Conservation (phyloP, 2,888 invertebrate genomes). For the Mimachlamys varia region DNA sequence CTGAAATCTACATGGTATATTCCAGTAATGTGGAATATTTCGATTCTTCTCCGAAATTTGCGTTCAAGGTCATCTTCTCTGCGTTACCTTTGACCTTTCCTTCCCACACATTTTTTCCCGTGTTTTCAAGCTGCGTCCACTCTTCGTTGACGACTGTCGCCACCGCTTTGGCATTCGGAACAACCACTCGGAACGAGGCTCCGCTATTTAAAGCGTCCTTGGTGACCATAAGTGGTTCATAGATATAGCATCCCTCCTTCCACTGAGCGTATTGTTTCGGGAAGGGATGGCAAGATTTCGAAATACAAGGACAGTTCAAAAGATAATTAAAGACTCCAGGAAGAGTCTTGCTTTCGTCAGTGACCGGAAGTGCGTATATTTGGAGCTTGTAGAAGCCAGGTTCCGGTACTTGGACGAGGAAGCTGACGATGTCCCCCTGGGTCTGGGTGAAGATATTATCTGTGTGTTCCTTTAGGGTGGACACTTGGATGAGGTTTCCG, state of each 20-base stretch:
- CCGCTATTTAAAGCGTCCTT: constrained; percentile 66
- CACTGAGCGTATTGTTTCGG: constrained; percentile 81
- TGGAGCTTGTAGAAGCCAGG: constrained; percentile 80
- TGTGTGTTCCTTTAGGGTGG: constrained; percentile 63
- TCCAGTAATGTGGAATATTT: constrained; percentile 80
- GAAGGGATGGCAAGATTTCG: constrained; percentile 71
- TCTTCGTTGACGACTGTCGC: constrained; percentile 78
- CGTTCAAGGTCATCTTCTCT: constrained; percentile 78
- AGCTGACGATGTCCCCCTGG: constrained; percentile 62
- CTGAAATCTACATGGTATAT: constrained; percentile 67
- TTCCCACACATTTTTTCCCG: constrained; percentile 73
- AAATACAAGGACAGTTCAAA: constrained; percentile 70
- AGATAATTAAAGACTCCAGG: constrained; percentile 80
- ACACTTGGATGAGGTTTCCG: constrained; percentile 66
- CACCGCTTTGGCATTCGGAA: constrained; percentile 77
- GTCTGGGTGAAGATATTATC: constrained; percentile 74
- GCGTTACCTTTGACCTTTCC: constrained; percentile 72
- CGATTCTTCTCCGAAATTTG: constrained; percentile 78
- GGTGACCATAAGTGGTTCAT: constrained; percentile 71
- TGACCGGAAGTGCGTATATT: constrained; percentile 76
- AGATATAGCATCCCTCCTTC: constrained; percentile 80
- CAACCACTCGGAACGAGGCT: constrained; percentile 70
- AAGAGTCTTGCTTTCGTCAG: constrained; percentile 78
- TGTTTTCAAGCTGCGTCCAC: constrained; percentile 79
- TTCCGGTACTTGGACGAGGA: constrained; percentile 69